Percentiles rank a stretch among this genome's conserved stretches.
Evolutionary conservation across 2,888 invertebrate species (phyloP).

Genomic region (Trachelus troglodyta): DNA sequence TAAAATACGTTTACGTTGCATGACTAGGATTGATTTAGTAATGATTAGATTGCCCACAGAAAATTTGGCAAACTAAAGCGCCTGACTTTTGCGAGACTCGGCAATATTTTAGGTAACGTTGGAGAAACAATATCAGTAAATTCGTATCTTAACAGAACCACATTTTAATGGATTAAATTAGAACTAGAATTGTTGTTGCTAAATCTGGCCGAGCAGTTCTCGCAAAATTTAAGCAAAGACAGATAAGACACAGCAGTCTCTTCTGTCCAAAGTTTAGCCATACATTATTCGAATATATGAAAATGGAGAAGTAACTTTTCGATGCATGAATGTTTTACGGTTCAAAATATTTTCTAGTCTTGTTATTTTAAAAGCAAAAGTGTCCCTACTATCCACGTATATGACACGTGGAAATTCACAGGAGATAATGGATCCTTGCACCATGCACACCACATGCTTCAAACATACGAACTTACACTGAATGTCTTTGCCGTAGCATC

Average conservation of each 20-base stretch:
- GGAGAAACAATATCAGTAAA: too few species aligned
- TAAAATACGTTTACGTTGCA: neutral
- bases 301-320: conserved; percentile 30
- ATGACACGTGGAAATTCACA: neutral
- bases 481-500: neutral
- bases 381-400: neutral
- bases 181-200: neutral
- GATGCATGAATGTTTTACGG: conserved; percentile 35
- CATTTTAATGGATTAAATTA: neutral
- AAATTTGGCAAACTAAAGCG: conserved; percentile 15
- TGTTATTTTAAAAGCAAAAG: neutral
- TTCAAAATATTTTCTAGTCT: conserved; percentile 15
- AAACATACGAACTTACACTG: neutral
- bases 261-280: neutral
- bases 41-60: conserved; percentile 18
- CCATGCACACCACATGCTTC: neutral
- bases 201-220: neutral
- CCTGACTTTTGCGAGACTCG: neutral
- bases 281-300: neutral
- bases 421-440: neutral
- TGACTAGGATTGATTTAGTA: neutral
- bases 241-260: neutral
- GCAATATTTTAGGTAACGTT: neutral
- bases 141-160: too few species aligned
- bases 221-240: neutral